These are phyloP conservation scores for Crossocerus cetratus DNA, from an alignment of 2,888 invertebrate genomes.

Conservation along the genomic window DNA sequence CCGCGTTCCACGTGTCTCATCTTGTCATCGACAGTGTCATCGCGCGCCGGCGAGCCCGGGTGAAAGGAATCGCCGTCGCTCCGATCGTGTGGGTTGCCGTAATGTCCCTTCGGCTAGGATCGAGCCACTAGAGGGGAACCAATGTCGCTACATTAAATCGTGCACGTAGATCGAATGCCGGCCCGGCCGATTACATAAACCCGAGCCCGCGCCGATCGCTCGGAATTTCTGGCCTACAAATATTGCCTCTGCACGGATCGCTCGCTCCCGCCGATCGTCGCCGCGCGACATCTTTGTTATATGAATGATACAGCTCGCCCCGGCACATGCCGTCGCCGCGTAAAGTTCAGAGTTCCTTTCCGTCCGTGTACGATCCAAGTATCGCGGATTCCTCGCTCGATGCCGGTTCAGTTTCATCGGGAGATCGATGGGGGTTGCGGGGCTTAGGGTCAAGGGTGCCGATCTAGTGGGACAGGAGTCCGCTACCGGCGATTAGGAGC, in stretches of 20 bases:
- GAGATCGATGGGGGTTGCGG: conserved; percentile 43
- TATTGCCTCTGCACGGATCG: neutral
- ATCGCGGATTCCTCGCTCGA: neutral
- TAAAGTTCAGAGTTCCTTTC: neutral
- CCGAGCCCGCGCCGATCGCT: neutral
- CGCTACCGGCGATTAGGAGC: conserved; percentile 33
- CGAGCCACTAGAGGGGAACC: neutral
- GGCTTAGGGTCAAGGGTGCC: conserved; percentile 4
- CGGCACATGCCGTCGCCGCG: neutral
- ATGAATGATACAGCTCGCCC: neutral
- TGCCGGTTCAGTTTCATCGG: neutral
- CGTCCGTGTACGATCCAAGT: neutral
- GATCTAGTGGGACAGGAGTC: neutral
- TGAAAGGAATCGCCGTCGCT: neutral
- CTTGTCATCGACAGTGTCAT: conserved; percentile 45
- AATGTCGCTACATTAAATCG: neutral
- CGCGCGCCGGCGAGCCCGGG: conserved; percentile 2
- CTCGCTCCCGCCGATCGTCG: neutral
- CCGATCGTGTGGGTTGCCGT: conserved; percentile 22
- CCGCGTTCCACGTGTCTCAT: conserved; percentile 54
- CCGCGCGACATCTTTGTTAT: neutral
- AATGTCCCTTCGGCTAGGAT: conserved; percentile 11
- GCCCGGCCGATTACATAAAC: conserved; percentile 1
- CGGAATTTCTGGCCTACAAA: neutral
- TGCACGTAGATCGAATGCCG: conserved; percentile 2